These are phyloP conservation scores for Karalla daura DNA, from an alignment of 2,797 vertebrate species.

Conservation along the genomic window DNA sequence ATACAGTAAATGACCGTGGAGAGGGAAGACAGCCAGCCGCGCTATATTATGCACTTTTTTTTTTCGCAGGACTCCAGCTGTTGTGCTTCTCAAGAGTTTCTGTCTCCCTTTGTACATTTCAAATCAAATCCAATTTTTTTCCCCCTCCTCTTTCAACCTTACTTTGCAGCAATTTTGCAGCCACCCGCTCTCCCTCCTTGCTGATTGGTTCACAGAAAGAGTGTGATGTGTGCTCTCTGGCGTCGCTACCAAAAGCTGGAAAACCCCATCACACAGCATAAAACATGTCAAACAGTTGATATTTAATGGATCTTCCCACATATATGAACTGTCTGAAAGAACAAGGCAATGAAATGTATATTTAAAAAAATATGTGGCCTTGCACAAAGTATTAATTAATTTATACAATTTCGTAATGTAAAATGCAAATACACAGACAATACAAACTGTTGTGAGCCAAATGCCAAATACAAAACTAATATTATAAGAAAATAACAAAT, in stretches of 20 bases:
- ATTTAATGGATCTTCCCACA: conserved; percentile 22
- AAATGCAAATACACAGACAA: conserved; percentile 22
- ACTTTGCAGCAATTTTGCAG: conserved; percentile 29
- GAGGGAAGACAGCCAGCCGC: conserved; percentile 5
- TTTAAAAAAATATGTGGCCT: background rate
- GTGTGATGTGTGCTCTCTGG: conserved; percentile 23
- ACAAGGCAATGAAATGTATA: background rate
- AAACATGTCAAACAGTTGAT: conserved; percentile 28
- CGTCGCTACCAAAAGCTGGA: conserved; percentile 13
- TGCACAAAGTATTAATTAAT: conserved; percentile 12
- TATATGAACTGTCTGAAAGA: conserved; percentile 1
- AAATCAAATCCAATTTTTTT: conserved; percentile 29
- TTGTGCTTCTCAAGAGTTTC: conserved; percentile 36
- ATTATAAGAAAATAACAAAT: background rate
- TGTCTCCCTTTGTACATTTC: conserved; percentile 37
- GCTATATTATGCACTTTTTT: background rate
- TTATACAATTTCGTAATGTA: conserved; percentile 15
- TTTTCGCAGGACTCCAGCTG: conserved; percentile 9
- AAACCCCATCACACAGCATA: conserved; percentile 29
- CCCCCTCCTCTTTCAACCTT: conserved; percentile 10
- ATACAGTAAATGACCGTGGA: conserved; percentile 30
- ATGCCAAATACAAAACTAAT: conserved; percentile 6
- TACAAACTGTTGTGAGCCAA: conserved; percentile 3
- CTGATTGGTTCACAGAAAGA: conserved; percentile 19
- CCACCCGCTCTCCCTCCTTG: background rate